Evolutionary conservation across 1,140 invertebrate species (phyloP).

Genomic region (Lordiphosa mommai): DNA sequence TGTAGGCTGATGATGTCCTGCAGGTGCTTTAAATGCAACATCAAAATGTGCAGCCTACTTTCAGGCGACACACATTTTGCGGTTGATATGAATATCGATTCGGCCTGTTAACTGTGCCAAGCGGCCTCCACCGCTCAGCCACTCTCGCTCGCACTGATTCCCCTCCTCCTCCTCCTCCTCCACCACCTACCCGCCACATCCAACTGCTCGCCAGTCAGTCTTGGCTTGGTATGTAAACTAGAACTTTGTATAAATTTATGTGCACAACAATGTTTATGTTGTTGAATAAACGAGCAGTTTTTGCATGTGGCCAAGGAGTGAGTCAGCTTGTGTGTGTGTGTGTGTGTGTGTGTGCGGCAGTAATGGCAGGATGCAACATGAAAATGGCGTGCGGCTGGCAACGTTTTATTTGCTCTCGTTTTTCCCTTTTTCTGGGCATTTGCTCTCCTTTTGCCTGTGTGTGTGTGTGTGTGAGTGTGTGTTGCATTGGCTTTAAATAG

Average conservation of each 20-base stretch:
- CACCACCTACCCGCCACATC: not conserved
- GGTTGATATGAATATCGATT: slow-evolving; percentile 76
- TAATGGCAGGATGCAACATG: slow-evolving; percentile 75
- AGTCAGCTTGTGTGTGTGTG: not conserved
- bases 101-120: slow-evolving; percentile 62
- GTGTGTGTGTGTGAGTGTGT: not conserved
- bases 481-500: slow-evolving; percentile 29
- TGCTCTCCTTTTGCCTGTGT: not conserved
- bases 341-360: slow-evolving; percentile 23
- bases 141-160: not conserved
- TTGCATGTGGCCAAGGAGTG: slow-evolving; percentile 52
- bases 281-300: slow-evolving; percentile 74
- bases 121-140: slow-evolving; percentile 2
- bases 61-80: slow-evolving; percentile 69
- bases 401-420: slow-evolving; percentile 65
- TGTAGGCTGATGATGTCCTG: not conserved
- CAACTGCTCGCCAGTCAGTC: slow-evolving; percentile 4
- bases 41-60: slow-evolving; percentile 58
- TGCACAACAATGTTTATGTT: slow-evolving; percentile 76
- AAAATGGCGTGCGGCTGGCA: slow-evolving; percentile 72
- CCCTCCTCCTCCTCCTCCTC: not conserved
- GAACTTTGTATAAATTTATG: slow-evolving; percentile 77
- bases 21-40: slow-evolving; percentile 49
- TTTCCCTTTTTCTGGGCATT: slow-evolving; percentile 27
- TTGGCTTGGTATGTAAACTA: slow-evolving; percentile 60